These are phyloP conservation scores for Volucella zonaria DNA, from an alignment of 2,888 invertebrate genomes.

Conservation along the genomic window DNA sequence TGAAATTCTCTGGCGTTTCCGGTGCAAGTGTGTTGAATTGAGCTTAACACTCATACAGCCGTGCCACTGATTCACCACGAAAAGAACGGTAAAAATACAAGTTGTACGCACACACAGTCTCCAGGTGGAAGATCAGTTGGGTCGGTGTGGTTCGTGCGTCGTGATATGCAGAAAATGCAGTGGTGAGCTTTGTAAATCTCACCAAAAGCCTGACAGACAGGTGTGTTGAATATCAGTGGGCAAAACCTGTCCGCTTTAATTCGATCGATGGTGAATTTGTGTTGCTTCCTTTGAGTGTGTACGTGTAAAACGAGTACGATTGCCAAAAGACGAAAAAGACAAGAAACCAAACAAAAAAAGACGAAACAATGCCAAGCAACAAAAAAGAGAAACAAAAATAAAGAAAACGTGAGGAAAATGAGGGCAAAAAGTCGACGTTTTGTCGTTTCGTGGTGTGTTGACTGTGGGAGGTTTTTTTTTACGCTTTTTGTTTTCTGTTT, in stretches of 20 bases:
- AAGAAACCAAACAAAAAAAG: slow-evolving; percentile 18
- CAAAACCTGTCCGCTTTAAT: slow-evolving; percentile 56
- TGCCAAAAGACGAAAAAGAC: slow-evolving; percentile 44
- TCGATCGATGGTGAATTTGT: slow-evolving; percentile 48
- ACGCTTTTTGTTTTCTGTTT: slow-evolving; percentile 1
- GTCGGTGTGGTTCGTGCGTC: slow-evolving; percentile 10
- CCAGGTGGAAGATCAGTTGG: slow-evolving; percentile 26
- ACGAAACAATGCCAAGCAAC: slow-evolving; percentile 23
- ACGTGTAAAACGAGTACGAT: slow-evolving; percentile 3
- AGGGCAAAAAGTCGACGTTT: slow-evolving; percentile 42
- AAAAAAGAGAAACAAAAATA: slow-evolving; percentile 21
- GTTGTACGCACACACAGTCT: slow-evolving; percentile 15
- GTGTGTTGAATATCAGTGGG: slow-evolving; percentile 57
- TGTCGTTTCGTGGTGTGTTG: slow-evolving; percentile 17
- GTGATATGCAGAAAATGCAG: slow-evolving; percentile 43
- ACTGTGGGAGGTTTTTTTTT: slow-evolving; percentile 44
- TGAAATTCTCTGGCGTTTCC: not conserved
- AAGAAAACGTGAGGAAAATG: slow-evolving; percentile 36
- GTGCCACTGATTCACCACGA: slow-evolving; percentile 40
- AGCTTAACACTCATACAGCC: slow-evolving; percentile 33
- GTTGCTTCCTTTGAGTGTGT: slow-evolving; percentile 16
- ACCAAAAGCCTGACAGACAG: slow-evolving; percentile 61
- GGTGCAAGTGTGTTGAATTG: slow-evolving; percentile 50
- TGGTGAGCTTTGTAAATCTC: slow-evolving; percentile 8
- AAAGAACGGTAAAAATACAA: slow-evolving; percentile 64